Conservation (phyloP, 2,113 vertebrate genomes). For the Panurus biarmicus region DNA sequence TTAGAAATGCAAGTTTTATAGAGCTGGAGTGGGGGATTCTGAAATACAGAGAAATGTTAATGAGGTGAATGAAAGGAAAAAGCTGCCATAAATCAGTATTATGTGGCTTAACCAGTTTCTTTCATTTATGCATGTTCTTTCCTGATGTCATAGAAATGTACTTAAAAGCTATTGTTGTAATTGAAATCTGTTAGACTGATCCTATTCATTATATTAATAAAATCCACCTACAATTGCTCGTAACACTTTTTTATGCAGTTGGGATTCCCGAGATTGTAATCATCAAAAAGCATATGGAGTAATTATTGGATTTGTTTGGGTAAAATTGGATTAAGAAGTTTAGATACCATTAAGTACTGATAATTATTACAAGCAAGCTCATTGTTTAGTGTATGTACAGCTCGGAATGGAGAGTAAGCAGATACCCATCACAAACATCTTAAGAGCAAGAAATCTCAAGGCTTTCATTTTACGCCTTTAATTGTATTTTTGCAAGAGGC, state of each 20-base stretch:
- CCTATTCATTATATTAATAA: constrained; percentile 67
- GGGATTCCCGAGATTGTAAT: constrained; percentile 64
- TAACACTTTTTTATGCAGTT: constrained; percentile 59
- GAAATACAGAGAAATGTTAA: constrained; percentile 9
- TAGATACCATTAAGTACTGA: constrained; percentile 59
- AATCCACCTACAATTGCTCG: constrained; percentile 62
- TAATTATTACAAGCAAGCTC: constrained; percentile 62
- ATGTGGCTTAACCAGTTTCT: constrained; percentile 56
- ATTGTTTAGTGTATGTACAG: constrained; percentile 35
- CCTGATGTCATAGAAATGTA: constrained; percentile 56
- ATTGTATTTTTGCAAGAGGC: constrained; percentile 19
- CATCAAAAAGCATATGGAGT: constrained; percentile 59
- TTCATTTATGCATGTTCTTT: constrained; percentile 56
- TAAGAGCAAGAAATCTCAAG: not conserved
- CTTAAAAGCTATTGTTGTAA: constrained; percentile 68
- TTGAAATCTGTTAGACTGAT: constrained; percentile 63
- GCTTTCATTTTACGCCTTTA: constrained; percentile 2
- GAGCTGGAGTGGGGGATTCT: not conserved
- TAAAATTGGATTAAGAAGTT: constrained; percentile 67
- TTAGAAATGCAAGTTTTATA: constrained; percentile 17
- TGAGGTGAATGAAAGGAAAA: constrained; percentile 44
- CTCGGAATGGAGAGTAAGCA: constrained; percentile 6
- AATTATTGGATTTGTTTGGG: constrained; percentile 69
- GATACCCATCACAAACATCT: constrained; percentile 46
- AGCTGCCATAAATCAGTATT: constrained; percentile 52